These are phyloP conservation scores for Falcunculus frontatus DNA, from an alignment of 2,113 vertebrate genomes.

Conservation along the genomic window DNA sequence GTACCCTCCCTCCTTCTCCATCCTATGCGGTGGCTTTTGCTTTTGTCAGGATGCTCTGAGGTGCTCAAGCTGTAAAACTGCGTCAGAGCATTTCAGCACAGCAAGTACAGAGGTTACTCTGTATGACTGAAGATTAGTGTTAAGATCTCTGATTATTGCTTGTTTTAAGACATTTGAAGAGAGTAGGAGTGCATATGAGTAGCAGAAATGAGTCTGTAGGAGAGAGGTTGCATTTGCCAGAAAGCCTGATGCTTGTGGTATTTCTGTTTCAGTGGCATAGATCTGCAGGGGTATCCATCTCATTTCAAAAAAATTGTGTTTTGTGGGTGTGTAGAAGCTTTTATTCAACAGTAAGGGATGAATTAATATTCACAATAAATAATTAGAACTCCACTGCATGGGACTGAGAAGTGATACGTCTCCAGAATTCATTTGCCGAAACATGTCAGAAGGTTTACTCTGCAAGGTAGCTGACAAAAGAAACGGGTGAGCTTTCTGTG, in stretches of 20 bases:
- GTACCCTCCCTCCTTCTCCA: neutral
- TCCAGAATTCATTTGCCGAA: neutral
- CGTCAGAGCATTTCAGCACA: neutral
- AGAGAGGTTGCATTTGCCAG: neutral
- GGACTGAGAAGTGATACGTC: neutral
- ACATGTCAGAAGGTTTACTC: neutral
- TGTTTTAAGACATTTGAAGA: neutral
- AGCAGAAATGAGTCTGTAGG: neutral
- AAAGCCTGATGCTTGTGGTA: neutral
- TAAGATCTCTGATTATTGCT: neutral
- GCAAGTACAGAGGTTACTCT: neutral
- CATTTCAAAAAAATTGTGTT: neutral
- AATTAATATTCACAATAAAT: neutral
- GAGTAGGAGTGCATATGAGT: neutral
- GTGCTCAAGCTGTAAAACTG: neutral
- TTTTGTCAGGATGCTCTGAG: neutral
- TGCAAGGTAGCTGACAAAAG: neutral
- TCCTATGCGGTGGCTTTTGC: accelerated
- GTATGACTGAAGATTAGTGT: neutral
- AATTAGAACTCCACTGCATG: neutral
- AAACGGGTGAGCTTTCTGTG: neutral
- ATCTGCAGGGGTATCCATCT: neutral
- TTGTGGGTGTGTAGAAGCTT: neutral
- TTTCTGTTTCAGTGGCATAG: neutral
- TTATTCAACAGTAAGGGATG: neutral